Evolutionary conservation across 2,888 invertebrate species (phyloP), one percentile per base, ranked within the genome.

Genomic region (Athalia cordata): DNA sequence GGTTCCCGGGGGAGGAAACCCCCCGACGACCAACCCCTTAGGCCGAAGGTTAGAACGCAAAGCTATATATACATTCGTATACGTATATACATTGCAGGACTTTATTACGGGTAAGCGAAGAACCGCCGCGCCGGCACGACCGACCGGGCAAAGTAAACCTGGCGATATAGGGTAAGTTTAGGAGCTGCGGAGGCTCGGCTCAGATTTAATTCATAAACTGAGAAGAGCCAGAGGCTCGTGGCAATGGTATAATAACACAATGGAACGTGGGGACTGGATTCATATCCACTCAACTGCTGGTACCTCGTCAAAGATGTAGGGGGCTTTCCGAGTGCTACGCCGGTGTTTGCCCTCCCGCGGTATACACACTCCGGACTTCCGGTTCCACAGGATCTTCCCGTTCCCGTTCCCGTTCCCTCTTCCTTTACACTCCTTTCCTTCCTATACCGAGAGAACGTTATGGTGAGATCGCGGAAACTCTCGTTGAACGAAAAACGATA

Each of bases 1-100:
- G 72, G 72, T 57, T 72, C 72, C 59, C 72, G 15, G 15, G 72
- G 72, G 72, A n/a, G n/a, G 72, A 59, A 52, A 59, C 72, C 59
- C 43, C 52, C 52, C 13, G 52, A 68, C 29, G 55, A 72, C 29
- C 62, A 62, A 47, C 59, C 59, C 45, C 72, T 9, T 5, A 72
- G 72, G 72, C n/a, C 72, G n/a, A 29, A 29, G 29, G 29, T 29
- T 29, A 29, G 29, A 29, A 29, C 29, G 29, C 29, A 29, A 29
- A 29, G 29, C 29, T 29, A 2, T 29, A 29, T 29, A 29, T 29
- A 29, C 29, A 29, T 29, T 29, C 29, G 59, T 47, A 47, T 43
- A 13, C 68, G 15, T 13, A 45, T 11, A 4, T 70, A 15, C 29
- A 43, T 45, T 15, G 47, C 52, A 57, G 47, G 72, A 72, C 57